Evolutionary conservation across 2,888 invertebrate genomes (phyloP), one percentile per base, ranked within the genome.

Genomic region (Pemphredon lugubris): DNA sequence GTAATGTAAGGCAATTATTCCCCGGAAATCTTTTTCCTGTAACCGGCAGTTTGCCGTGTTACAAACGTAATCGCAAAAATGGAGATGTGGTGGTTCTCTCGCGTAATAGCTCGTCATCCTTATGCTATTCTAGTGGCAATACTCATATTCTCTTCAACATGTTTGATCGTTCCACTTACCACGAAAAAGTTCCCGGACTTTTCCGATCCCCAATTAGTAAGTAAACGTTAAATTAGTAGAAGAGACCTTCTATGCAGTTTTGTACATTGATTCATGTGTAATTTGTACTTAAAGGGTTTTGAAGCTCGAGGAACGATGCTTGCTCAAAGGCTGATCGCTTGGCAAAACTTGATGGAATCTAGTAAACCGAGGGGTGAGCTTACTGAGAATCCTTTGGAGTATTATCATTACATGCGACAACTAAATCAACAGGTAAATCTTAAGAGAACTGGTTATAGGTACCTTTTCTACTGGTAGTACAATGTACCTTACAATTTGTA

Each of bases 271-370:
- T n/a, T n/a, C n/a, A n/a, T n/a, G n/a, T n/a, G n/a, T n/a, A n/a
- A n/a, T n/a, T n/a, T n/a, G n/a, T n/a, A n/a, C n/a, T n/a, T n/a
- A n/a, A 20, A 97, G 93, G 98, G 98, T 2, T 98, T 98, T 90
- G 97, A 97, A 89, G 95, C 97, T 11, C 92, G 98, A 73, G 97
- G 97, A n/a, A 98, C 97, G 1, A 91, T 92, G 44, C 92, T 98
- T 83, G 94, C 96, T 2, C 93, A 95, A 86, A 93, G 96, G 57
- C 91, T 96, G 75, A 94, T 94, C 44, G 94, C 97, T 23, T 97
- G 96, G 96, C 92, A 94, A 83, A 97, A 97, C 91, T 92, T 98
- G 54, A 91, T 95, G 67, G 94, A 95, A 84, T 94, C 95, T 84
- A 94, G 94, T 0, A 92, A 93, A 79, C 93, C 93, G 58, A 94